These are phyloP conservation scores for Rhinoderma darwinii DNA, from an alignment of 2,113 vertebrate species.

Conservation along the genomic window DNA sequence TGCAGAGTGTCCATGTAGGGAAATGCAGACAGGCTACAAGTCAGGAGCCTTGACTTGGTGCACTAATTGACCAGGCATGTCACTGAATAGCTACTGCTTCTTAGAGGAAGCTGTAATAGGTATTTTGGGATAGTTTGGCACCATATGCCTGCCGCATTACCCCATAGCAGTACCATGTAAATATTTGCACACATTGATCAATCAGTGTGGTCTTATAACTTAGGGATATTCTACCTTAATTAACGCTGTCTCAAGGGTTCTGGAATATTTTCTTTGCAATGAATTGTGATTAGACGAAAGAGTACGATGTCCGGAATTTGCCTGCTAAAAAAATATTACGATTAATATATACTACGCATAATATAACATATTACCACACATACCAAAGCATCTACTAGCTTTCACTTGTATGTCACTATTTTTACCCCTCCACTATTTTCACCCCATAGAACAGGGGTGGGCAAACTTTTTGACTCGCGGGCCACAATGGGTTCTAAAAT, in stretches of 20 bases:
- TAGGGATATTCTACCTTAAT: conserved; percentile 2
- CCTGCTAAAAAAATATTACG: not conserved
- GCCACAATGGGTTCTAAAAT: too few species aligned
- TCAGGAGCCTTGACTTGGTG: not conserved
- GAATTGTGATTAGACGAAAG: not conserved
- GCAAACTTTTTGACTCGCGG: too few species aligned
- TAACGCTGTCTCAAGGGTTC: conserved; percentile 10
- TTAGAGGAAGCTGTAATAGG: not conserved
- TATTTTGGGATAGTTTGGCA: not conserved
- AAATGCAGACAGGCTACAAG: not conserved
- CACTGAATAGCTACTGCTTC: not conserved
- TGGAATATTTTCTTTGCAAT: not conserved
- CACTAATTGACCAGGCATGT: not conserved
- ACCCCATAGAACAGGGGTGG: too few species aligned
- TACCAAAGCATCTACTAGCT: not conserved
- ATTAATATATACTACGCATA: not conserved
- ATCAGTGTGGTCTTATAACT: not conserved
- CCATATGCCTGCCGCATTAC: not conserved
- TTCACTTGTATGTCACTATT: not conserved
- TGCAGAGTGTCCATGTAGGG: not conserved
- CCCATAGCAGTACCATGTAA: not conserved
- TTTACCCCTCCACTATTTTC: not conserved
- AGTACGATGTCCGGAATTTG: not conserved
- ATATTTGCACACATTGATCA: not conserved
- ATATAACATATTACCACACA: not conserved